A percentile compares a stretch with the other conserved stretches of the same genome.
Conservation (phyloP, 2,113 vertebrate genomes). For the Casuarius casuarius region DNA sequence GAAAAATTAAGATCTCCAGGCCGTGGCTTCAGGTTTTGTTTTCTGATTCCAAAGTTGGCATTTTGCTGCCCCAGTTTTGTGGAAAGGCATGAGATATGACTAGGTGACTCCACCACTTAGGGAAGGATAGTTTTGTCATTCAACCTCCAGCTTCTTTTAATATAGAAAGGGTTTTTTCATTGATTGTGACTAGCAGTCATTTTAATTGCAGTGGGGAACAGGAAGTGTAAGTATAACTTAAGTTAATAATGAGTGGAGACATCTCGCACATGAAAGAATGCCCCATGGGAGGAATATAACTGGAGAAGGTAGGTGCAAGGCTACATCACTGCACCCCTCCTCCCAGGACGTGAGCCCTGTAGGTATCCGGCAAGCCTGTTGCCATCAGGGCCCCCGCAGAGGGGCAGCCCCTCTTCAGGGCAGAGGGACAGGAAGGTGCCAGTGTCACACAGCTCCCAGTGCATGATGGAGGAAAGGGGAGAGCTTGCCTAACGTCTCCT, state of each 20-base stretch:
- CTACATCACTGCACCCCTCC: rapidly evolving
- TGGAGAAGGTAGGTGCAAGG: not conserved
- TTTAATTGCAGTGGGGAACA: not conserved
- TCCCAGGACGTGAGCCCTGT: not conserved
- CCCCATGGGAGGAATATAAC: not conserved
- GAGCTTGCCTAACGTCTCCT: not conserved
- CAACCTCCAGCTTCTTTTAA: not conserved
- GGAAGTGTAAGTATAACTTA: not conserved
- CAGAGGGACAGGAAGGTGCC: not conserved
- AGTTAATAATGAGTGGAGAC: too few relatives aligned
- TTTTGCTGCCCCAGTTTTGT: not conserved
- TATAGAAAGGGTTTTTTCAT: too few relatives aligned
- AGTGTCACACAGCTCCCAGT: rapidly evolving
- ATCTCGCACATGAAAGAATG: not conserved
- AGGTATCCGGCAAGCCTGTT: not conserved
- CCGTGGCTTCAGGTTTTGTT: not conserved
- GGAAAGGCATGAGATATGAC: not conserved
- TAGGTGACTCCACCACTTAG: not conserved
- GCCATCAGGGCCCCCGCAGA: not conserved
- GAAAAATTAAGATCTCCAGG: not conserved
- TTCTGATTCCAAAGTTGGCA: not conserved
- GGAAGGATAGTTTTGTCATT: not conserved
- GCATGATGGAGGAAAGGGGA: not conserved
- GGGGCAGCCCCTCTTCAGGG: not conserved
- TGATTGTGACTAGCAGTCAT: not conserved